Evolutionary conservation across 2,888 invertebrate species (phyloP), one percentile per base, ranked within the genome.

Genomic region (Epistrophe eligans): DNA sequence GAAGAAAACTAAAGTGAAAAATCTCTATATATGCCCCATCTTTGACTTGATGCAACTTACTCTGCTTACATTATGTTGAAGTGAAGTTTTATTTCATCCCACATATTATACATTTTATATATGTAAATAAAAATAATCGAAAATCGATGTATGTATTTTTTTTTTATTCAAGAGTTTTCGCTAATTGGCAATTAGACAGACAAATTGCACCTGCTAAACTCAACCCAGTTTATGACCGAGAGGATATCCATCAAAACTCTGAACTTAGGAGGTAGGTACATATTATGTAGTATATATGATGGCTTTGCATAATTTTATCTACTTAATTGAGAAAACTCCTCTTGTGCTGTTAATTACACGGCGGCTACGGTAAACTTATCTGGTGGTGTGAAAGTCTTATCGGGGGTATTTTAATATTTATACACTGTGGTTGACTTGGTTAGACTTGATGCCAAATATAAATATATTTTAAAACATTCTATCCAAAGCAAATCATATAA

Each of bases 161-260:
- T 60, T 60, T 40, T 62, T 64, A 74, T 79, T 62, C 32, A 76
- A 76, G 58, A 80, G 35, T n/a, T 67, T 80, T 64, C 55, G 40
- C 76, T 84, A 80, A 84, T 80, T 84, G 74, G 58, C 71, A 76
- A 84, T 80, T 84, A 66, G 19, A 71, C 67, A 64, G 64, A 48
- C 28, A 64, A 76, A 71, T 52, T 74, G 73, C 79, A 43, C 17
- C 66, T 17, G 38, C 73, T 74, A 70, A 71, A 62, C 79, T 62
- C 83, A 73, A 83, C 79, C 79, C 32, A 79, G 72, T 83, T 83
- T 28, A 17, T 19, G 8, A 15, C 13, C 19, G 38, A 40, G 19
- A 38, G 40, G 38, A 19, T 60, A 48, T 38, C 35, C 13, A 58
- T 17, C 32, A 9, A 1, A 35, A 9, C 35, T 17, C 4, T 58